Conservation (phyloP, 2,888 invertebrate genomes). For the Allacma fusca region DNA sequence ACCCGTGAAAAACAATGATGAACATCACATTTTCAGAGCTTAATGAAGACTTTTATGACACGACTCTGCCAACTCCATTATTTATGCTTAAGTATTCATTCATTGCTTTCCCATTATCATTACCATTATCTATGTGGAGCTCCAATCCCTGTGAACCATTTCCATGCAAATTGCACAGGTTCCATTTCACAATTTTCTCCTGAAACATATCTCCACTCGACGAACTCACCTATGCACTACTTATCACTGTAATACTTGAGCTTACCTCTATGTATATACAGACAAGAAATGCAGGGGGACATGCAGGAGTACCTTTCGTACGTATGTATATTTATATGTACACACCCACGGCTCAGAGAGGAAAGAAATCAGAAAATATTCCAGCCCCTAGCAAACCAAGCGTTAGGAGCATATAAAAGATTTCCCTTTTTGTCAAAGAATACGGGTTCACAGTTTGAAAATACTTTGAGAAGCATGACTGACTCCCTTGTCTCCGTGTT, state of each 20-base stretch:
- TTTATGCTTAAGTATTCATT: conserved; percentile 45
- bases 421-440: too few relatives aligned
- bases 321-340: too few relatives aligned
- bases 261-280: too few relatives aligned
- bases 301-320: too few relatives aligned
- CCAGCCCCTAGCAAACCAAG: too few relatives aligned
- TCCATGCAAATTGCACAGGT: conserved; percentile 39
- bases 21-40: conserved; percentile 44
- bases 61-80: conserved; percentile 43
- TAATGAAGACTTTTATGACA: conserved; percentile 47
- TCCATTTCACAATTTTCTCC: conserved; percentile 19
- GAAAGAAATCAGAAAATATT: too few relatives aligned
- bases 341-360: too few relatives aligned
- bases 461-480: too few relatives aligned
- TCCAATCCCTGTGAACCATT: conserved; percentile 31
- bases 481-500: too few relatives aligned
- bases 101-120: conserved; percentile 48
- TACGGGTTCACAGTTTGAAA: too few relatives aligned
- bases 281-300: too few relatives aligned
- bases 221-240: not conserved
- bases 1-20: conserved; percentile 44
- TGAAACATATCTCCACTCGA: not conserved
- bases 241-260: not conserved
- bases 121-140: conserved; percentile 32
- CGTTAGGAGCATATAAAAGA: too few relatives aligned